Conservation (phyloP, 37 sponge, comb jelly and placozoan genomes). For the Diacarnus erythraeanus region DNA sequence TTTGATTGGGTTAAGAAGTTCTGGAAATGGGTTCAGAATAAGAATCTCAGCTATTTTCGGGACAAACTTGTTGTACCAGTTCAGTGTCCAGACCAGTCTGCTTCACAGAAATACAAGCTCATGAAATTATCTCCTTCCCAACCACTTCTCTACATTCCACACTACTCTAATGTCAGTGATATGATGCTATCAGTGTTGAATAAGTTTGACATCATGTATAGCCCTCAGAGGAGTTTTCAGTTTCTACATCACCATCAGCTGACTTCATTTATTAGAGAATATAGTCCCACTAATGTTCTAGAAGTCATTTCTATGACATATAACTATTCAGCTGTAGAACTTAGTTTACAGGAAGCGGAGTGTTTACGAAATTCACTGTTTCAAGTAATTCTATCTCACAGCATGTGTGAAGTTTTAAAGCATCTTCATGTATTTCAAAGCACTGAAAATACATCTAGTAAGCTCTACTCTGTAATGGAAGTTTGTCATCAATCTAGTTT, state of each 20-base stretch:
- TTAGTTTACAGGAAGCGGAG: no score
- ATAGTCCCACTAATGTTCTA: no score
- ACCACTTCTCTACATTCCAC: not conserved
- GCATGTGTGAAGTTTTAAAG: not conserved
- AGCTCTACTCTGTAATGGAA: not conserved
- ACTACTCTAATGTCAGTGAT: not conserved
- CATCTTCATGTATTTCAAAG: no score
- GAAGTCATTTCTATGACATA: no score
- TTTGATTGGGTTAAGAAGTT: constrained; percentile 24
- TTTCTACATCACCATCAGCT: not conserved
- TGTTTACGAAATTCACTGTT: not conserved
- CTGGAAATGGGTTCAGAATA: constrained; percentile 36
- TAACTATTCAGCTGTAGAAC: no score
- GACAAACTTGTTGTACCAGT: constrained; percentile 15
- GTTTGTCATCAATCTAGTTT: not conserved
- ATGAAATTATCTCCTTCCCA: no score
- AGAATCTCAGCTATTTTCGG: constrained; percentile 8
- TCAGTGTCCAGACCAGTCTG: not conserved
- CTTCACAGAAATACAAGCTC: no score
- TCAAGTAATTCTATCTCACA: not conserved
- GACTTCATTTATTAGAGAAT: no score
- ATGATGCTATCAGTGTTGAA: not conserved
- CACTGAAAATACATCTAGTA: not conserved
- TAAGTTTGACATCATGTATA: not conserved
- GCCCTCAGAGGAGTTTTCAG: not conserved